A percentile compares a stretch with the other conserved stretches of the same genome.
Evolutionary conservation across 2,888 invertebrate genomes (phyloP).

Genomic region (Platypus cylindrus): DNA sequence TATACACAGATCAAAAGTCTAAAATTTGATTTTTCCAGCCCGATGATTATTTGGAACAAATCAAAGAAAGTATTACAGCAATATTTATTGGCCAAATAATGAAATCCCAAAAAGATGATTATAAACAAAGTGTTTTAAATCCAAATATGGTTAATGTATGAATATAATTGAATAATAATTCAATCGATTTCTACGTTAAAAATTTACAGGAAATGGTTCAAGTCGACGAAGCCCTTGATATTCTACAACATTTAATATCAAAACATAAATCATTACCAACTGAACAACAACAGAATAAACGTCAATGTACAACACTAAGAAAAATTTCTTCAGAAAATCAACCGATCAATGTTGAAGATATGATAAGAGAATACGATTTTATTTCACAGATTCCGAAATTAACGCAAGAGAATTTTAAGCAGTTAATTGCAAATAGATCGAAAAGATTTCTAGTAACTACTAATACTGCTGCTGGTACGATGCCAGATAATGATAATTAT

Average conservation of each 20-base stretch:
- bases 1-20: too few relatives aligned
- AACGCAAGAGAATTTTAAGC: slow-evolving; percentile 18
- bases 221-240: slow-evolving; percentile 12
- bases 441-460: slow-evolving; percentile 22
- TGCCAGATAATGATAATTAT: background rate
- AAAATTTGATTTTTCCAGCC: slow-evolving; percentile 28
- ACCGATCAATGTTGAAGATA: slow-evolving; percentile 2
- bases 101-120: slow-evolving; percentile 39
- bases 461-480: too few relatives aligned
- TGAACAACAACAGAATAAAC: slow-evolving; percentile 5
- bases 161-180: background rate
- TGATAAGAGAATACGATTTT: slow-evolving; percentile 12
- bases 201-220: slow-evolving; percentile 16
- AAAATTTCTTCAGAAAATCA: slow-evolving; percentile 1
- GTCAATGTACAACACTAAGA: background rate
- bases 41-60: slow-evolving; percentile 39
- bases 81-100: slow-evolving; percentile 50
- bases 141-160: slow-evolving; percentile 48
- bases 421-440: slow-evolving; percentile 22
- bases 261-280: slow-evolving; percentile 14
- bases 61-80: slow-evolving; percentile 55
- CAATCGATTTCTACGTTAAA: too few relatives aligned
- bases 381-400: slow-evolving; percentile 18
- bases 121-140: slow-evolving; percentile 45
- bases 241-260: slow-evolving; percentile 15